These are phyloP conservation scores for Corynorhinus townsendii DNA, from an alignment of 2,113 vertebrate species.

Conservation along the genomic window DNA sequence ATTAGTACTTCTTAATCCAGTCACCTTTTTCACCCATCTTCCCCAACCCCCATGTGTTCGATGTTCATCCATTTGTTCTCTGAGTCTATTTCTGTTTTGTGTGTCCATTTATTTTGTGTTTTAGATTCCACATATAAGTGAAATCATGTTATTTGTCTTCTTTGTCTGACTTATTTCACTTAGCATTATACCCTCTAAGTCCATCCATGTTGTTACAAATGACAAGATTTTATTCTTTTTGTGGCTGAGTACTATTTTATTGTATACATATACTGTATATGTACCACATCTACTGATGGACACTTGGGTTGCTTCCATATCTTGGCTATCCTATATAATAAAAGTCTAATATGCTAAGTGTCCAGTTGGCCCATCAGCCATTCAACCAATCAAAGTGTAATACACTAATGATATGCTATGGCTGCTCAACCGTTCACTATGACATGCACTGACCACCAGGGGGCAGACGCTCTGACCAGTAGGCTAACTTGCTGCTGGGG, in stretches of 20 bases:
- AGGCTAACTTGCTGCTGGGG: too few species aligned
- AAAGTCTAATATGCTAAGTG: too few species aligned
- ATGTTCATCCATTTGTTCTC: background rate
- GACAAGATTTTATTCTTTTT: background rate
- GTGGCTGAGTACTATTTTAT: background rate
- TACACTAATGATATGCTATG: too few species aligned
- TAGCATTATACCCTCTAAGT: background rate
- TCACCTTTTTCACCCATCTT: background rate
- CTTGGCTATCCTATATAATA: too few species aligned
- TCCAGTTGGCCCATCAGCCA: too few species aligned
- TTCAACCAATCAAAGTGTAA: too few species aligned
- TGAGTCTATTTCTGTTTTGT: background rate
- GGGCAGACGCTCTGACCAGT: too few species aligned
- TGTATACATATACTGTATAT: background rate
- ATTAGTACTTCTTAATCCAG: background rate
- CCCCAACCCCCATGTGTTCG: background rate
- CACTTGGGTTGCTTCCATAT: background rate
- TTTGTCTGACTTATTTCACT: background rate
- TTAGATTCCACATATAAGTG: background rate
- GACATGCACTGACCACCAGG: too few species aligned
- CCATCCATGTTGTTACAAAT: background rate
- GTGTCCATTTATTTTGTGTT: background rate
- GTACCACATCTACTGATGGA: background rate
- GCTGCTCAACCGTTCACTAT: too few species aligned
- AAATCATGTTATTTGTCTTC: background rate